Conservation (phyloP, 2,797 vertebrate genomes). For the Tangara arthus region DNA sequence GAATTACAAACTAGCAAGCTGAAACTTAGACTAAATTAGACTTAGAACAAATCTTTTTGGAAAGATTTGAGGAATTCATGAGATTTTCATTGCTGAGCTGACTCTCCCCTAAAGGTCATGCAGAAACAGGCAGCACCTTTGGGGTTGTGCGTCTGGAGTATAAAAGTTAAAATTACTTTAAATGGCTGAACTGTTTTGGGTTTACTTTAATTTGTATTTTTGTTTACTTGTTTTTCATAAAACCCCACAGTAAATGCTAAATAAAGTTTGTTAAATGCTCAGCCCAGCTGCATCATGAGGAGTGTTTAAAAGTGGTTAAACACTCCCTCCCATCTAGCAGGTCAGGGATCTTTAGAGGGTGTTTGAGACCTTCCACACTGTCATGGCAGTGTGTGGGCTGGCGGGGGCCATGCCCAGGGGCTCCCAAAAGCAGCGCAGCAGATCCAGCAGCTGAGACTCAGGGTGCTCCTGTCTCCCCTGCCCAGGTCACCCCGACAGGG, state of each 20-base stretch:
- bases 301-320: background rate
- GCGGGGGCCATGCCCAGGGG: fast-evolving
- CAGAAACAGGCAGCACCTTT: background rate
- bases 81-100: background rate
- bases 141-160: background rate
- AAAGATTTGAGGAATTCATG: background rate
- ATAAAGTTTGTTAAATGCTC: background rate
- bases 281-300: background rate
- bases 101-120: background rate
- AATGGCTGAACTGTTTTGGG: background rate
- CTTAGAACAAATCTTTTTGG: background rate
- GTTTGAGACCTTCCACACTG: background rate
- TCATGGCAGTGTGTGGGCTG: fast-evolving
- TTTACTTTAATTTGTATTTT: background rate
- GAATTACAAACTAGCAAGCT: background rate
- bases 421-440: background rate
- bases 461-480: fast-evolving
- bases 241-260: background rate
- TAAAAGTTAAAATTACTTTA: background rate
- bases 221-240: background rate
- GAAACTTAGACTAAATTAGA: background rate
- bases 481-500: no score
- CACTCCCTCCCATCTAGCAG: fast-evolving
- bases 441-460: fast-evolving
- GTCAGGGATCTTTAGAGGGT: background rate